A percentile compares a stretch with the other conserved stretches of the same genome.
Evolutionary conservation across 2,888 invertebrate species (phyloP).

Genomic region (Notocelia uddmanniana): DNA sequence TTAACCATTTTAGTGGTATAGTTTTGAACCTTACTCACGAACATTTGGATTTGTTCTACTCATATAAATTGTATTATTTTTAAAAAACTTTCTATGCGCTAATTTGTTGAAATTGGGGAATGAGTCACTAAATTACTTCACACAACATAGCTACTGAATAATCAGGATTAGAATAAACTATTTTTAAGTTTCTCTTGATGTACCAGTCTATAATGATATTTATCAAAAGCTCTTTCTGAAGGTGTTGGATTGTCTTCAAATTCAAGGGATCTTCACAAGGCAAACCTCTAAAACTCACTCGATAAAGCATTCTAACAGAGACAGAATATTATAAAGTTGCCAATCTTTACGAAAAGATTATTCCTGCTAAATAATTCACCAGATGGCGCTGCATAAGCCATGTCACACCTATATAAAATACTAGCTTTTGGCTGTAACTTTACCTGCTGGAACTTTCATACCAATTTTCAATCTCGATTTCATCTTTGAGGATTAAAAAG

Average conservation of each 20-base stretch:
- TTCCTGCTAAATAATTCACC: neutral
- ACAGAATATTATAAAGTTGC: neutral
- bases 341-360: neutral
- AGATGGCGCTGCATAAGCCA: neutral
- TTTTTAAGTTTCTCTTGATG: neutral
- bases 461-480: no score
- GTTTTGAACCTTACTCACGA: no score
- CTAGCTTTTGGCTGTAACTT: no score
- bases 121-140: neutral
- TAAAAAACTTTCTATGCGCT: no score
- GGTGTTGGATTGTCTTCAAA: neutral
- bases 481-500: no score
- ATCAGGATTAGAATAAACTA: slow-evolving; percentile 1
- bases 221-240: neutral
- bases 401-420: neutral
- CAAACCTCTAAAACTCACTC: slow-evolving; percentile 11
- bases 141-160: slow-evolving; percentile 12
- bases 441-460: no score
- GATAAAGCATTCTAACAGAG: slow-evolving; percentile 17
- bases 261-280: neutral
- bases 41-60: no score
- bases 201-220: slow-evolving; percentile 8
- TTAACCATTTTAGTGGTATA: no score
- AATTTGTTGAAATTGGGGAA: no score
- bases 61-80: no score